Base-by-base conservation (phyloP, 2,113 vertebrate species). In the Heterotis niloticus region DNA sequence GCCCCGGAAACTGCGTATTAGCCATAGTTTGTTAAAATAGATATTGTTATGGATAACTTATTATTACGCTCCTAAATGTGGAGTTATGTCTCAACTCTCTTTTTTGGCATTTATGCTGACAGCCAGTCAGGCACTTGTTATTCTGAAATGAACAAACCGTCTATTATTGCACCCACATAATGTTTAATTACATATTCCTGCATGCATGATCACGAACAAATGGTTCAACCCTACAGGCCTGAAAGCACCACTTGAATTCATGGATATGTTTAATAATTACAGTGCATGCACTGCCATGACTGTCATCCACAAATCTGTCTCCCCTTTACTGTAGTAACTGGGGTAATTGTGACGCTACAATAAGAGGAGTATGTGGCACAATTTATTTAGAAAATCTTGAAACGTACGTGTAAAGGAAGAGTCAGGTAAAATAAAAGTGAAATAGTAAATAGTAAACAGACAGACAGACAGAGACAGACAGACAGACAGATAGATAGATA, bases 161-260 rank as follows among this genome's bases (percentile, higher is more conserved):
- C 71, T 57, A 74, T 74, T 57, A 59, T 34, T 72, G 9, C 10
- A 51, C 10, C 23, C 51, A 51, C 54, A 20, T 54, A 52, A 57
- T 74, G 57, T 74, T 57, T 14, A 74, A 57, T 74, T 74, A 57
- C 26, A 74, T 14, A 57, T 57, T 29, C n/a, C 23, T 5, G 54
- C 7, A 57, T n/a, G 57, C 71, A 10, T 57, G 51, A 57, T 24
- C 52, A 24, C 57, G 51, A 57, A 74, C 57, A 24, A 74, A 17
- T 20, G 18, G 13, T 57, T 20, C 57, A 18, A 57, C 56, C 18
- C n/a, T 74, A 57, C 57, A 26, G 14, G 23, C 71, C 71, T 59
- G 54, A 74, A 72, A 72, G 57, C 71, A 23, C 54, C 51, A 26
- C 52, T 59, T 54, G 44, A 72, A 72, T 72, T 54, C 23, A 23